Evolutionary conservation across 2,888 invertebrate genomes (phyloP), one percentile per base, ranked within the genome.

Genomic region (Pollenia labialis): DNA sequence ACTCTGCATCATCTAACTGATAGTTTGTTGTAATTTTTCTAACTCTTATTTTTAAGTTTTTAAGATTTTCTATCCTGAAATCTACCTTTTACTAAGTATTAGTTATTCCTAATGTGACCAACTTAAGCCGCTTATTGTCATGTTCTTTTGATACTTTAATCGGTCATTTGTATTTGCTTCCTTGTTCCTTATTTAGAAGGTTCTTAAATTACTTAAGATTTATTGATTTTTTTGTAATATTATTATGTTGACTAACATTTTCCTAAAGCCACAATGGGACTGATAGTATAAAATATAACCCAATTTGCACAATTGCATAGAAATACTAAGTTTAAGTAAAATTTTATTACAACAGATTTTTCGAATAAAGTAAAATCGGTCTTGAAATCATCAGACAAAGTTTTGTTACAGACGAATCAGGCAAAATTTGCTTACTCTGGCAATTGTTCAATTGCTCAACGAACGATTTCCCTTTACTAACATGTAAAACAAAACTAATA

Each of bases 121-220:
- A 82, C 82, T 54, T 76, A 82, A 82, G 68, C 82, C 8, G 52
- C 75, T 82, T 82, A 82, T 82, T 76, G 69, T 62, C 54, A 68
- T 58, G 68, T 75, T 62, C 32, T 32, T 74, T 56, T 69, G 40
- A 62, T 62, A 23, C 52, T 54, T 40, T 82, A 82, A 82, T 82
- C 82, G 69, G 69, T 82, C 62, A 69, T 76, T 69, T 71, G n/a
- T 69, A 54, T 81, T 75, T 23, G 46, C 68, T 81, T 81, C 81
- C 82, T 69, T 76, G 74, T 81, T 68, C 12, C 40, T 32, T 56
- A 4, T 48, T 44, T 3, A 14, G 18, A 60, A 40, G 11, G 16
- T 52, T 62, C 14, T 71, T 52, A 40, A 68, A 46, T 66, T 44
- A 11, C 44, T 66, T 8, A 58, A 58, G 69, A 58, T 58, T 58